Conservation (phyloP, 2,113 vertebrate genomes). For the Numenius arquata region DNA sequence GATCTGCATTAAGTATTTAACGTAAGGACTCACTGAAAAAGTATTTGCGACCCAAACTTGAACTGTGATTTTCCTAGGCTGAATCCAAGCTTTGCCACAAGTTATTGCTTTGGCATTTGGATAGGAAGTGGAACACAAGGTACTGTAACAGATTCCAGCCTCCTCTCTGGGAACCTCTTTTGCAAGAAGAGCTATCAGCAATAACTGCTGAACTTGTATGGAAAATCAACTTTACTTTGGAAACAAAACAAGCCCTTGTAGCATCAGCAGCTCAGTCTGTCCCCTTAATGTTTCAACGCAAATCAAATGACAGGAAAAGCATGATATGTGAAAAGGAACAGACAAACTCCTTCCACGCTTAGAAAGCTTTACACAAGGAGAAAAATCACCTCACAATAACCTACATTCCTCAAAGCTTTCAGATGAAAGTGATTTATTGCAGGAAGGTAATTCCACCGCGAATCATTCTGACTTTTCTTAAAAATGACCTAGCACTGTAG, state of each 20-base stretch:
- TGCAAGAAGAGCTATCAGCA: background rate
- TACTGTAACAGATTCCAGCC: background rate
- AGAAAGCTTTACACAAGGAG: background rate
- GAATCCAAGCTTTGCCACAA: background rate
- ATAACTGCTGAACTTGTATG: background rate
- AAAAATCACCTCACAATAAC: background rate
- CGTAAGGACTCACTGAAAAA: background rate
- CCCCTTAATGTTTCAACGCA: background rate
- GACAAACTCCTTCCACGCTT: background rate
- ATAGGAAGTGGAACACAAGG: background rate
- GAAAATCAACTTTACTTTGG: background rate
- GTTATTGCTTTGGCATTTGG: background rate
- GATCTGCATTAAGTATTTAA: background rate
- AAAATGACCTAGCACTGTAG: background rate
- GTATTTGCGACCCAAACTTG: background rate
- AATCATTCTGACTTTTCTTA: background rate
- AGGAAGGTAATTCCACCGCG: background rate
- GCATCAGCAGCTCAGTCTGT: background rate
- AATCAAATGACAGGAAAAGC: background rate
- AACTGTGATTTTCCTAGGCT: background rate
- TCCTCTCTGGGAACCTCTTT: background rate
- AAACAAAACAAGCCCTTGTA: background rate
- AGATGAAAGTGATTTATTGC: background rate
- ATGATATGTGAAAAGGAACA: background rate
- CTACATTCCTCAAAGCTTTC: background rate